Evolutionary conservation across 2,113 vertebrate species (phyloP), one percentile per base, ranked within the genome.

Genomic region (Nothobranchius furzeri): DNA sequence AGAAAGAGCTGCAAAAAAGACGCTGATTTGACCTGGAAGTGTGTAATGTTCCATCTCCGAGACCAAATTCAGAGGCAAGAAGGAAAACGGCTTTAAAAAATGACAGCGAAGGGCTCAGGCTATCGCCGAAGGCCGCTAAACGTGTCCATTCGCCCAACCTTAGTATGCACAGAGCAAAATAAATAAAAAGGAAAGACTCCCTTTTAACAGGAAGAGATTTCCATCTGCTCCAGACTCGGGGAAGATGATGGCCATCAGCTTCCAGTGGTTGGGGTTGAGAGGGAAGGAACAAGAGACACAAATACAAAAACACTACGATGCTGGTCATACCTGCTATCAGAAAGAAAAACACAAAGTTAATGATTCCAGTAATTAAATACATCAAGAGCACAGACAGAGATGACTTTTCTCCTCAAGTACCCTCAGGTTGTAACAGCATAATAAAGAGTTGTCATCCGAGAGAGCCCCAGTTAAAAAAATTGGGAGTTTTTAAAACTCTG

Each of bases 181-280:
- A 40, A 40, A 62, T 15, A 50, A 17, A 6, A 47, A 25, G 17
- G 14, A 47, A 55, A 66, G 43, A 66, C 52, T 56, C 64, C 64
- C 42, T 56, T 56, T 55, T 56, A 66, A 66, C 64, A 66, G 64
- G 64, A 66, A 66, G 64, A 56, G 42, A 56, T 11, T 12, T 64
- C n/a, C 43, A 56, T 53, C 53, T 24, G 64, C 47, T 37, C 43
- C 52, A 37, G 43, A 48, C 64, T 66, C 25, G 30, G 51, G 50
- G 14, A 48, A 35, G 53, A 43, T 12, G 53, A 43, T 12, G 35
- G 64, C 52, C 64, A 66, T 47, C 52, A 36, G 52, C 52, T 54
- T 45, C 10, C 42, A 56, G 43, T 52, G 30, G 64, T 47, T 37
- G 53, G 43, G n/a, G 42, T 43, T 35, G 14, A 35, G 40, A n/a